phyloP scores from a whole-genome alignment of 2,113 vertebrate genomes.

The Promerops cafer region DNA sequence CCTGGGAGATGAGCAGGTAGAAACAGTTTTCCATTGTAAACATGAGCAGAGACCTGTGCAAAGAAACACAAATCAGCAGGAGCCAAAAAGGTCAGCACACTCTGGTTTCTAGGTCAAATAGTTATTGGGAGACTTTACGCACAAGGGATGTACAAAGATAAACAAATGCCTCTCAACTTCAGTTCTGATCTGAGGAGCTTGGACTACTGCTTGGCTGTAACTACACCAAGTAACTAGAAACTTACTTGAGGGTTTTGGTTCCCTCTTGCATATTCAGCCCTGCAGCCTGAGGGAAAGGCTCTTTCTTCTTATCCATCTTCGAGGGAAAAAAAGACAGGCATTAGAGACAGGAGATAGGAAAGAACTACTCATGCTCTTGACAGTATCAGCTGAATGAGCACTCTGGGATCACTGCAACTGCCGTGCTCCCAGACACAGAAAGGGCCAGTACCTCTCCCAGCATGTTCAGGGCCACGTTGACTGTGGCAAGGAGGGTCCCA shows the following conservation, averaged over 20 bases:
- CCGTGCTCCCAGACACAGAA: not conserved
- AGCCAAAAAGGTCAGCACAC: not conserved
- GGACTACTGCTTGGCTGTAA: not conserved
- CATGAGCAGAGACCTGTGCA: slow-evolving; percentile 87
- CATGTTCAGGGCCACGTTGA: slow-evolving; percentile 93
- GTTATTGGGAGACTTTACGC: not conserved
- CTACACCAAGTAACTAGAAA: not conserved
- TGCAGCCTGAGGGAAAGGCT: slow-evolving; percentile 78
- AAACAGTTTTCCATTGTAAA: slow-evolving; percentile 99
- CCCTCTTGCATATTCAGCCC: slow-evolving; percentile 82
- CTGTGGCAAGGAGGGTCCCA: slow-evolving; percentile 91
- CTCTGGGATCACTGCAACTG: not conserved
- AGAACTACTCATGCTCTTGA: not conserved
- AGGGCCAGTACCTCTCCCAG: slow-evolving; percentile 82
- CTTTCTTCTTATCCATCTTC: slow-evolving; percentile 96
- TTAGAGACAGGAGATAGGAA: not conserved
- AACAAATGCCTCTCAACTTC: not conserved
- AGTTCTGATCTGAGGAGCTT: not conserved
- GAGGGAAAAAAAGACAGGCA: not conserved
- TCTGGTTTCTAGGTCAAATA: not conserved
- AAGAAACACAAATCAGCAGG: not conserved
- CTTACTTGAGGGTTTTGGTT: slow-evolving; percentile 89
- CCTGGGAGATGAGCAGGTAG: slow-evolving; percentile 96
- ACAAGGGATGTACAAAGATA: accelerated
- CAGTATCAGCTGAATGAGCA: not conserved